phyloP scores from a whole-genome alignment of 2,113 vertebrate genomes.

The Malurus melanocephalus region DNA sequence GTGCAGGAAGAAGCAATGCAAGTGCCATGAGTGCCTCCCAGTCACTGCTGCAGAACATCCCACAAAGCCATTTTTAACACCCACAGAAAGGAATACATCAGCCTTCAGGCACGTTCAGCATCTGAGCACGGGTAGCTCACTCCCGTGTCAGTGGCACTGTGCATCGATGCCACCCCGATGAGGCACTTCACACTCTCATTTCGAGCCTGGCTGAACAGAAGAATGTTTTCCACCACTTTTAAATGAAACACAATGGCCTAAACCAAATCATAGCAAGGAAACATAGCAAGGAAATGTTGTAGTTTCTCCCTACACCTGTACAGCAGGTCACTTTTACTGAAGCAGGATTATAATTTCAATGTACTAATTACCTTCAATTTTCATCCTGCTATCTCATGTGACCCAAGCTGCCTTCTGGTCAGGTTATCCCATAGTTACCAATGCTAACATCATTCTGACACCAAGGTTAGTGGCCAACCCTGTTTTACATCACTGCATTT shows the following conservation, averaged over 20 bases:
- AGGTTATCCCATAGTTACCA: not conserved
- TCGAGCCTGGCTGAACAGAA: not conserved
- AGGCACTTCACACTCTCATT: not conserved
- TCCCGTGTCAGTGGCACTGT: rapidly evolving
- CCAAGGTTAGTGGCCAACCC: not conserved
- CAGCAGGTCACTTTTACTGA: not conserved
- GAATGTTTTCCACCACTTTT: not conserved
- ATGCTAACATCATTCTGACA: rapidly evolving
- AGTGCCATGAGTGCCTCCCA: not conserved
- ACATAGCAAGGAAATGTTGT: rapidly evolving
- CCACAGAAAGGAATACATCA: not conserved
- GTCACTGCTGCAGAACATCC: not conserved
- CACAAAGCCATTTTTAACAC: not conserved
- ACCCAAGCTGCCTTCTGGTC: not conserved
- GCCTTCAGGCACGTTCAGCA: not conserved
- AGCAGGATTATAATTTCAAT: not conserved
- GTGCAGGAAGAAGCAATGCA: not conserved
- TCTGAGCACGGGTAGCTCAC: rapidly evolving
- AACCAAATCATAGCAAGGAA: not conserved
- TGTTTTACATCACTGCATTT: not conserved
- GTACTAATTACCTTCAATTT: not conserved
- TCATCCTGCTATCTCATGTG: not conserved
- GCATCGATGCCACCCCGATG: rapidly evolving
- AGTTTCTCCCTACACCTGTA: not conserved
- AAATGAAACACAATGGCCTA: not conserved